These are phyloP conservation scores for Onychomys arenicola DNA, from an alignment of 2,797 vertebrate genomes.

Conservation along the genomic window DNA sequence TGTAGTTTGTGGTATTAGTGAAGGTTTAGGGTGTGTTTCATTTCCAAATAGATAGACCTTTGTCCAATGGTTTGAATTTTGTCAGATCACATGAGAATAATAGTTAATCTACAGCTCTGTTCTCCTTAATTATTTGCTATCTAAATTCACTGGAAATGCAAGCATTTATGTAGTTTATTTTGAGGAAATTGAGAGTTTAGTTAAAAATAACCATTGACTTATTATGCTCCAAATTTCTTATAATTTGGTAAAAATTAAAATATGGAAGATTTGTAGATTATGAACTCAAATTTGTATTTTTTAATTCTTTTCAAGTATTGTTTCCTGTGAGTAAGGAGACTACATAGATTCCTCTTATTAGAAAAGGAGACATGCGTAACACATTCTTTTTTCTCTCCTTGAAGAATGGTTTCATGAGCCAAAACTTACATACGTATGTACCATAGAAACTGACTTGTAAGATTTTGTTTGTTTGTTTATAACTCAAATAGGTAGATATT, in stretches of 20 bases:
- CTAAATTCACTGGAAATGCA: neutral
- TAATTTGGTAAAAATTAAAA: constrained; percentile 44
- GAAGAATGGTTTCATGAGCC: neutral
- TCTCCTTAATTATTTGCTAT: neutral
- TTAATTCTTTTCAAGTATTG: constrained; percentile 13
- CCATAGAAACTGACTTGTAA: neutral
- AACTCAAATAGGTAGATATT: constrained; percentile 16
- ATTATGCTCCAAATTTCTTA: constrained; percentile 27
- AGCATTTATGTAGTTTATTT: neutral
- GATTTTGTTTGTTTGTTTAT: constrained; percentile 35
- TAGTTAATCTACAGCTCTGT: neutral
- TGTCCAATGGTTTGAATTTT: constrained; percentile 29
- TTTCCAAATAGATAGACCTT: constrained; percentile 7
- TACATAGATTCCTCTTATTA: constrained; percentile 35
- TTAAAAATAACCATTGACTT: neutral
- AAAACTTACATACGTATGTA: neutral
- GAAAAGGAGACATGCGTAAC: neutral
- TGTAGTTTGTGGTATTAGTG: constrained; percentile 28
- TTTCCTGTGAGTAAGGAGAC: neutral
- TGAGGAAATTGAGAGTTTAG: constrained; percentile 4
- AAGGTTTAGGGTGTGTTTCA: neutral
- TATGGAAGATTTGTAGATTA: neutral
- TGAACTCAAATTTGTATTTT: constrained; percentile 26
- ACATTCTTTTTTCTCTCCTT: neutral
- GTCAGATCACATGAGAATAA: neutral